phyloP scores from a whole-genome alignment of 2,113 vertebrate species.

The Callocephalon fimbriatum region DNA sequence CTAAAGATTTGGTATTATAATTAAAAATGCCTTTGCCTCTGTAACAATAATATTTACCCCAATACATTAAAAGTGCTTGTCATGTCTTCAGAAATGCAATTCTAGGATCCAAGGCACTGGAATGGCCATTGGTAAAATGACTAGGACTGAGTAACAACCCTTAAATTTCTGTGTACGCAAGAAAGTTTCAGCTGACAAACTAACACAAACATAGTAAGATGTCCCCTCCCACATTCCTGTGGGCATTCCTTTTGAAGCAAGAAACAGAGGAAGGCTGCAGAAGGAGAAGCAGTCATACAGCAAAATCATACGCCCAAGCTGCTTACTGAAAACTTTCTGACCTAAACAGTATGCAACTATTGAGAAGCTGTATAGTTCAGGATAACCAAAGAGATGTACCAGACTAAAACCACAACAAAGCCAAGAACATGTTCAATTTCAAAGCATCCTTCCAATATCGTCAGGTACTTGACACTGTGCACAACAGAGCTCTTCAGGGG shows the following conservation, averaged over 20 bases:
- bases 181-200: neutral
- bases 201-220: neutral
- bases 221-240: neutral
- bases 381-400: neutral
- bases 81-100: neutral
- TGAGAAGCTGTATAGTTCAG: neutral
- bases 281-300: neutral
- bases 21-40: neutral
- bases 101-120: neutral
- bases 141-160: neutral
- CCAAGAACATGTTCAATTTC: neutral
- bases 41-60: neutral
- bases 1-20: neutral
- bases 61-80: neutral
- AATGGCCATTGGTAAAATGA: neutral
- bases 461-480: neutral
- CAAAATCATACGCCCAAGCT: rapidly evolving
- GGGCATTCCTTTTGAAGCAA: neutral
- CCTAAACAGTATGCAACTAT: neutral
- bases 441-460: neutral
- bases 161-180: neutral
- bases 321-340: neutral
- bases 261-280: neutral
- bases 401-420: neutral
- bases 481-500: neutral